Evolutionary conservation across 2,113 vertebrate genomes (phyloP), one percentile per base, ranked within the genome.

Genomic region (Labeo catla): DNA sequence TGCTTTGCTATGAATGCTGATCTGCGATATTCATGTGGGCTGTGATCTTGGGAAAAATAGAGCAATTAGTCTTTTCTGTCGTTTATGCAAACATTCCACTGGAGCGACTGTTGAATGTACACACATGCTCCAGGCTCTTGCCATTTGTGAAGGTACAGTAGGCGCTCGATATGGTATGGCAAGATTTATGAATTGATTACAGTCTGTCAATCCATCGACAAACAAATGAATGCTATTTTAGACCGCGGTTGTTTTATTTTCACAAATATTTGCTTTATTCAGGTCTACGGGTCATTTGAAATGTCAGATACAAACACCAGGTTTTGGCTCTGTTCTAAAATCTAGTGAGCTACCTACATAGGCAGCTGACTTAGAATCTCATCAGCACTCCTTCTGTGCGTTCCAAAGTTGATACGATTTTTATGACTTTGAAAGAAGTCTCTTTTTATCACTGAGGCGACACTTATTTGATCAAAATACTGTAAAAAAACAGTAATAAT

Each of bases 41-140:
- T 15, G 50, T 23, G 68, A 39, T 70, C 28, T 83, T 21, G 63
- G 63, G 80, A 36, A 50, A 84, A 73, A 83, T 73, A 73, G 10
- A 73, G 68, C 82, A 59, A 59, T 84, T 59, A 72, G 82, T 73
- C 82, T 74, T 84, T 84, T 84, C 82, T 73, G 82, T 83, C 81
- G 1, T 68, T 83, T 83, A 49, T 39, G 47, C 82, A 84, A 73
- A 84, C 66, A 73, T 74, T 84, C 66, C 82, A 57, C 23, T 19
- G 47, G 65, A 83, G 45, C 15, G 47, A 28, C 59, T 50, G 28
- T 45, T 73, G 82, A 59, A 84, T 73, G 68, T 59, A 84, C 81
- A 82, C 43, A 34, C 15, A 66, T 8, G n/a, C 23, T 66, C 15
- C 3, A 3, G 54, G 54, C 52, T 21, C 21, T 47, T 28, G 73